These are phyloP conservation scores for Oplegnathus fasciatus DNA, from an alignment of 2,113 vertebrate species.

Conservation along the genomic window DNA sequence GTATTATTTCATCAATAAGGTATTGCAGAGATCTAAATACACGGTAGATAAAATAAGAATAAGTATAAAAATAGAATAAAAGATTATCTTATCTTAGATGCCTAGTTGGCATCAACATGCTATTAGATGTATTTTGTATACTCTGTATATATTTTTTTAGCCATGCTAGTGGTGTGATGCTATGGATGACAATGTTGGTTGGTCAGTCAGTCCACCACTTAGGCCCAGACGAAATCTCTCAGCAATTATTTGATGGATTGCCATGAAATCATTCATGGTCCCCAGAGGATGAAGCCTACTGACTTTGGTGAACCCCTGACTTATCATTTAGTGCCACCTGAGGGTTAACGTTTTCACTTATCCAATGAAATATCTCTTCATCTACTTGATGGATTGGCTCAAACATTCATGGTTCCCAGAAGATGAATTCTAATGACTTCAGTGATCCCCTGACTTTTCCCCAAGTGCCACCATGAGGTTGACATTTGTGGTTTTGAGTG, in stretches of 20 bases:
- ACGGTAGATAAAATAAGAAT: no score
- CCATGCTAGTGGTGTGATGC: background rate
- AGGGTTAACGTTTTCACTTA: background rate
- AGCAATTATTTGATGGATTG: background rate
- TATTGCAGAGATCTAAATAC: background rate
- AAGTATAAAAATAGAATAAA: no score
- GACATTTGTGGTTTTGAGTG: background rate
- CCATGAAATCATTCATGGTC: conserved; percentile 3
- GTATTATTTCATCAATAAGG: background rate
- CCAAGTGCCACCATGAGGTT: background rate
- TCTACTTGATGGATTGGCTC: background rate
- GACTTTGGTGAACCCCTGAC: background rate
- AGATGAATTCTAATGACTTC: background rate
- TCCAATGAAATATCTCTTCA: background rate
- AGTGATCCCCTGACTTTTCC: no score
- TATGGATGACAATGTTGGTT: background rate
- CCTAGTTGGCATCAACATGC: background rate
- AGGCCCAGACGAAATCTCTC: background rate
- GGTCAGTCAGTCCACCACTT: background rate
- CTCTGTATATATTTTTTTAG: background rate
- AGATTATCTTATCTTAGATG: no score
- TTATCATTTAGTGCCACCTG: background rate
- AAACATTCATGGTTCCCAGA: background rate
- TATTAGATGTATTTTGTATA: background rate
- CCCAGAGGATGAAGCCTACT: background rate